Evolutionary conservation across 2,797 vertebrate genomes (phyloP).

Genomic region (Gymnoscopelus braueri): DNA sequence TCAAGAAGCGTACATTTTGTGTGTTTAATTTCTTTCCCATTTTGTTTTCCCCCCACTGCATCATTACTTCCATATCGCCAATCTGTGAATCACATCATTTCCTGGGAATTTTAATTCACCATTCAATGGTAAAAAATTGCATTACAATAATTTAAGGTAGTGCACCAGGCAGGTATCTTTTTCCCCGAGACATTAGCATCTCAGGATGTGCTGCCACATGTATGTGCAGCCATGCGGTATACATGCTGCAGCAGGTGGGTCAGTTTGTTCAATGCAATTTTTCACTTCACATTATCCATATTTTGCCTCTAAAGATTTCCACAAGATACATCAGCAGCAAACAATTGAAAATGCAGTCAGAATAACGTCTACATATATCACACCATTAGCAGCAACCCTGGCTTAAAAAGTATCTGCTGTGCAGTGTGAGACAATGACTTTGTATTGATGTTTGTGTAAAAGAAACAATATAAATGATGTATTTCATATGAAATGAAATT

Average conservation of each 20-base stretch:
- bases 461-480: conserved; percentile 69
- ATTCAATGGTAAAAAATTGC: conserved; percentile 9
- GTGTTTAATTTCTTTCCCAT: conserved; percentile 31
- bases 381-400: conserved; percentile 46
- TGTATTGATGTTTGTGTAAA: conserved; percentile 66
- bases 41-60: conserved; percentile 1
- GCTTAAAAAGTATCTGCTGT: conserved; percentile 39
- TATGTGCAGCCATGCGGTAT: conserved; percentile 6
- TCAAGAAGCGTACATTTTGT: conserved; percentile 26
- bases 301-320: conserved; percentile 45
- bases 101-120: conserved; percentile 26
- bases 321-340: conserved; percentile 42
- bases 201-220: too few relatives aligned
- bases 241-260: conserved; percentile 17
- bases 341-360: conserved; percentile 41
- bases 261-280: conserved; percentile 9
- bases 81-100: conserved; percentile 19
- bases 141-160: conserved; percentile 6
- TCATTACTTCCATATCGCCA: conserved; percentile 51
- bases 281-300: conserved; percentile 30
- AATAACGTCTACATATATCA: conserved; percentile 50
- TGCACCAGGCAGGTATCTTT: neutral
- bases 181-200: conserved; percentile 18
- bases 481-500: conserved; percentile 68
- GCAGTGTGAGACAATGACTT: conserved; percentile 34